Percentiles rank a stretch among this genome's conserved stretches.
Conservation (phyloP, 1,140 invertebrate species). For the Thalassaphorura encarpata region DNA sequence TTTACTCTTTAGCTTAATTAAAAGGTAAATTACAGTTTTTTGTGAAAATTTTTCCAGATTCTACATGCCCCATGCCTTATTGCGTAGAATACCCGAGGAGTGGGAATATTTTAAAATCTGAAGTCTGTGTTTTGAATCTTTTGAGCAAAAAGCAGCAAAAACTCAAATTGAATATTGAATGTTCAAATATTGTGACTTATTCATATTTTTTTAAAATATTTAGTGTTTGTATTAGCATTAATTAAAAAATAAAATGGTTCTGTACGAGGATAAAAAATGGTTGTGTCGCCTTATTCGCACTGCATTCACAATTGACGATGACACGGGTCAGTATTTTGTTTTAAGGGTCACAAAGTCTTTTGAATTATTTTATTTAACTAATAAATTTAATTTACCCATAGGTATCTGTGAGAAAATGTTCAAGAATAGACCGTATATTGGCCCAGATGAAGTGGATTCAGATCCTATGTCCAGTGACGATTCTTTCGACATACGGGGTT, state of each 20-base stretch:
- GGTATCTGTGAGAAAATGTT: conserved; percentile 68
- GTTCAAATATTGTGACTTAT: no score
- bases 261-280: conserved; percentile 87
- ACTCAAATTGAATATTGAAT: no score
- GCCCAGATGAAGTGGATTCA: conserved; percentile 55
- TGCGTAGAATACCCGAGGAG: no score
- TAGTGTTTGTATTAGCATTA: no score
- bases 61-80: no score
- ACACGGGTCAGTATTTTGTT: conserved; percentile 55
- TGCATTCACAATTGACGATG: conserved; percentile 90
- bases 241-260: conserved; percentile 62
- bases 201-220: no score
- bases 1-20: no score
- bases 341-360: background rate
- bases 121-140: no score
- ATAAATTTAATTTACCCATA: conserved; percentile 31
- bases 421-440: conserved; percentile 64
- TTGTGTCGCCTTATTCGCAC: conserved; percentile 82
- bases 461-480: conserved; percentile 29
- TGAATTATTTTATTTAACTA: background rate
- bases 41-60: no score
- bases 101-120: no score
- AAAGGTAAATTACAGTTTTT: no score
- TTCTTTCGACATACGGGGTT: conserved; percentile 46
- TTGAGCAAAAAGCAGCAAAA: no score